Evolutionary conservation across 92 coral and sea anemone species (phyloP).

Genomic region (Scolanthus callimorphus): DNA sequence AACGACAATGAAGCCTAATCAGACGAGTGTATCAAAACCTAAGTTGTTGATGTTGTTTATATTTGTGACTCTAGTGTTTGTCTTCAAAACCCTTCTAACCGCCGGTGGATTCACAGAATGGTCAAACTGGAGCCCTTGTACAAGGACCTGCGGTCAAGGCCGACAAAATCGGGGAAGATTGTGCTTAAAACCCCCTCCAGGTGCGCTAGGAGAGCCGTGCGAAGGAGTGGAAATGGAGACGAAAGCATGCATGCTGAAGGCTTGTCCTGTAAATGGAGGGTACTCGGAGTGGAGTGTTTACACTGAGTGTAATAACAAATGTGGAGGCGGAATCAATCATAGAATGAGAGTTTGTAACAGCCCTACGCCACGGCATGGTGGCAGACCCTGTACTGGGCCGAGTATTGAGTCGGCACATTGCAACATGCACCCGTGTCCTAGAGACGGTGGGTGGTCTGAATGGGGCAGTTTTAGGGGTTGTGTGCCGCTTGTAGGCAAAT

Average conservation of each 20-base stretch:
- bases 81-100: too few relatives aligned
- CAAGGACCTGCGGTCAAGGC: conserved; percentile 15
- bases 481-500: not conserved
- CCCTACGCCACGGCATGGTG: conserved; percentile 4
- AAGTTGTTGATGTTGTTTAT: too few relatives aligned
- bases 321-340: conserved; percentile 41
- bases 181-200: conserved; percentile 8
- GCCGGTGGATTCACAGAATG: conserved; percentile 19
- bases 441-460: conserved; percentile 8
- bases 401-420: not conserved
- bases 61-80: too few relatives aligned
- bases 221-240: conserved; percentile 2
- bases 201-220: conserved; percentile 9
- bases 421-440: conserved; percentile 6
- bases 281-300: conserved; percentile 92
- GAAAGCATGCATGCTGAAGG: not conserved
- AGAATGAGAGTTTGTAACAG: conserved; percentile 4
- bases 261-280: conserved; percentile 43
- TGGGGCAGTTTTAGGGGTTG: conserved; percentile 8
- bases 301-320: conserved; percentile 77
- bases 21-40: too few relatives aligned
- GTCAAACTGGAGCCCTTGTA: conserved; percentile 4
- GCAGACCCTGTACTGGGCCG: conserved; percentile 9
- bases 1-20: too few relatives aligned
- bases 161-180: not conserved